These are phyloP conservation scores for Brachionus angularis DNA, from an alignment of 1,140 invertebrate genomes.

Conservation along the genomic window DNA sequence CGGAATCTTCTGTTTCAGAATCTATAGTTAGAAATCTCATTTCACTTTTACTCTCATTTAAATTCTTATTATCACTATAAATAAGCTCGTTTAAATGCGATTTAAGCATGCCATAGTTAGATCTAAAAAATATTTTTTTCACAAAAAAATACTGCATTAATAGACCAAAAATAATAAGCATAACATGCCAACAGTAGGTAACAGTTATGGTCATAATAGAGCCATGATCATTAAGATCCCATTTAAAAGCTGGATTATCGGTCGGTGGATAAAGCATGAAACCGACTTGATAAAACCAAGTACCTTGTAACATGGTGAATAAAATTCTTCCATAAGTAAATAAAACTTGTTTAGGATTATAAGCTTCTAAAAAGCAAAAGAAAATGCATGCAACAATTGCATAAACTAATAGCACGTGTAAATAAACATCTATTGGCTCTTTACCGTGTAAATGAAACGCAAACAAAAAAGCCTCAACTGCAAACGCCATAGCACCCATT, in stretches of 20 bases:
- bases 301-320: constrained; percentile 59
- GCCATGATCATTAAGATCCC: constrained; percentile 55
- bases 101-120: too few species aligned
- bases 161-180: constrained; percentile 42
- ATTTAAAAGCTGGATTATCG: constrained; percentile 47
- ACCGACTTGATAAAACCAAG: constrained; percentile 61
- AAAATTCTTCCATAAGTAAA: constrained; percentile 53
- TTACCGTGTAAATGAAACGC: constrained; percentile 60
- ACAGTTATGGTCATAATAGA: constrained; percentile 59
- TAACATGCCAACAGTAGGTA: constrained; percentile 50
- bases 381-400: constrained; percentile 51
- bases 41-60: too few species aligned
- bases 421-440: constrained; percentile 55
- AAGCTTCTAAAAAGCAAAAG: constrained; percentile 55
- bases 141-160: constrained; percentile 8
- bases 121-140: neutral
- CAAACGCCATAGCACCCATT: constrained; percentile 48
- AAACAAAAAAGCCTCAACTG: constrained; percentile 58
- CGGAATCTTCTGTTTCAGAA: too few species aligned
- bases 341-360: constrained; percentile 54
- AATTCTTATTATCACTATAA: too few species aligned
- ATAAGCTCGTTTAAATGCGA: too few species aligned
- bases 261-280: constrained; percentile 60
- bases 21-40: too few species aligned
- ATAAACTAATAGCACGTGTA: constrained; percentile 59